Base-by-base conservation (phyloP, 1,140 invertebrate species). In the Homalodisca vitripennis region DNA sequence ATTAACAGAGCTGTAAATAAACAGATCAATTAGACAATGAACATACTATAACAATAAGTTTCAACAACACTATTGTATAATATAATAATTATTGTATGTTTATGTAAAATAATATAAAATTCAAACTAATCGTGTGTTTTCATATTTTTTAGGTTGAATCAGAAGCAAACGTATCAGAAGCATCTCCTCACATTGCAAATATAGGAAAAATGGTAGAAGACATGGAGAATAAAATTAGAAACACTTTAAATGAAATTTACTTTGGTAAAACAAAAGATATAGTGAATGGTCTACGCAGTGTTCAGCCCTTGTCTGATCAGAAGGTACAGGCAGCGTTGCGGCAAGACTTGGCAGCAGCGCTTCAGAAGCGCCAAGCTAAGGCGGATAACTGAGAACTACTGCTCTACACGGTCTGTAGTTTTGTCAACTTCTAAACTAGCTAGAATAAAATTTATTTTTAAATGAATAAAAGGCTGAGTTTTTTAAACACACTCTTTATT, bases 221-320 rank as follows among this genome's bases (percentile, higher is more conserved):
- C 75, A 98, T 99, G 95, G 98, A 99, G 79, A 99, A 98, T 80
- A 99, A 99, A 87, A 99, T 99, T 77, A 87, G 98, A 73, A 97
- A 95, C 77, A 98, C 96, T 0, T 82, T 99, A 64, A 99, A 98
- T 79, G 95, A 98, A 82, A 98, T 99, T 74, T 99, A 99, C 82
- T 99, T 99, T 85, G 94, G 97, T 75, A 99, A 99, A 84, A 99
- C 97, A 17, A 95, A 94, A 79, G 95, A 99, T 81, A 98, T 99
- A 78, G 95, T 99, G 17, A 98, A 98, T 78, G 95, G 95, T n/a
- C 82, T 99, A 70, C 87, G 98, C 60, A 95, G 93, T 51, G 88
- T 94, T 67, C 88, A 93, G 76, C 89, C 92, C 1, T 80, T 97
- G 31, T 88, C 90, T 20, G 93, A 97, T 78, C 89, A 91, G 73